Evolutionary conservation across 53 echinoderm and acorn worm genomes (phyloP).

Genomic region (Patiria pectinifera): DNA sequence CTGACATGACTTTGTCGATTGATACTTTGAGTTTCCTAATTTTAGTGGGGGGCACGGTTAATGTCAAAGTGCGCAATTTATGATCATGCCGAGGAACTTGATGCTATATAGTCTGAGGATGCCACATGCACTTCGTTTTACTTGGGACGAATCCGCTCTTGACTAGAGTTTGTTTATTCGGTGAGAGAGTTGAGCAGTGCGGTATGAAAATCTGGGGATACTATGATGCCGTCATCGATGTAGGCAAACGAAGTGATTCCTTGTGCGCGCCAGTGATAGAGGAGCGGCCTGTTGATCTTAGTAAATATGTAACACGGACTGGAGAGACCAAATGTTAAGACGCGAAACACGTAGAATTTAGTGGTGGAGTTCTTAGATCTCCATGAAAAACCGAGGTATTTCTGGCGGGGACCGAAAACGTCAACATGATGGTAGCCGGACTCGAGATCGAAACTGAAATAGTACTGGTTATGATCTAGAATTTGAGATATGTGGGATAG

Average conservation of each 20-base stretch:
- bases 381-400: conserved; percentile 62
- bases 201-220: conserved; percentile 5
- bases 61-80: conserved; percentile 16
- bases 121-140: conserved; percentile 52
- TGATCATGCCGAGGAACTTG: conserved; percentile 38
- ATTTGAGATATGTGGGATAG: conserved; percentile 48
- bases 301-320: conserved; percentile 59
- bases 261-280: conserved; percentile 57
- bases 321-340: background rate
- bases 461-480: conserved; percentile 39
- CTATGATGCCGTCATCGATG: conserved; percentile 58
- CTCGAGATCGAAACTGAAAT: conserved; percentile 60
- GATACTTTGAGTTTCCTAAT: background rate
- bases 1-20: background rate
- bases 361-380: background rate
- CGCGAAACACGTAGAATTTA: conserved; percentile 43
- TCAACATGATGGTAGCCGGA: conserved; percentile 50
- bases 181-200: conserved; percentile 10
- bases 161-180: conserved; percentile 26
- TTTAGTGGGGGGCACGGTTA: conserved; percentile 32
- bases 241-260: conserved; percentile 42
- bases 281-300: conserved; percentile 39
- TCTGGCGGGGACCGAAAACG: conserved; percentile 48
- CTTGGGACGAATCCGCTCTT: conserved; percentile 55
- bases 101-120: conserved; percentile 19